phyloP scores from a whole-genome alignment of 2,797 vertebrate genomes.

The Hapalemur alaotrensis region DNA sequence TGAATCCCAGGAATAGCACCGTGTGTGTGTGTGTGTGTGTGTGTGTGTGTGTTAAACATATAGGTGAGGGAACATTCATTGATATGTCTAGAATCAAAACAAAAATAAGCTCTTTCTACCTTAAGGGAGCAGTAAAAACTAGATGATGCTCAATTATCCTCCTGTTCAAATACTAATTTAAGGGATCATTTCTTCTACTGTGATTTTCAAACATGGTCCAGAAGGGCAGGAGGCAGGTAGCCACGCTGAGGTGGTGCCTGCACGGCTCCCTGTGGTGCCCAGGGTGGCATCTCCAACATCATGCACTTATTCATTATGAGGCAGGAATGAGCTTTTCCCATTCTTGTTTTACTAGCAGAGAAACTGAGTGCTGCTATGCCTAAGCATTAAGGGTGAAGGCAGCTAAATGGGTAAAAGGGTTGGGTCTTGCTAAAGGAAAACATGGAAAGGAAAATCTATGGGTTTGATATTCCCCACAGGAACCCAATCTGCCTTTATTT shows the following conservation, averaged over 20 bases:
- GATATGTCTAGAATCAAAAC: background rate
- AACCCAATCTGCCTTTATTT: background rate
- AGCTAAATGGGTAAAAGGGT: background rate
- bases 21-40: background rate
- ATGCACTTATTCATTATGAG: background rate
- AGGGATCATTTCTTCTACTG: background rate
- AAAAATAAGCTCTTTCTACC: background rate
- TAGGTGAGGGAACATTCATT: background rate
- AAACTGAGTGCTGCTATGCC: background rate
- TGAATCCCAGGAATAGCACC: background rate
- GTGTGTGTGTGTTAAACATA: too few species aligned
- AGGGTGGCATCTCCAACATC: background rate
- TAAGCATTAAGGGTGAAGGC: background rate
- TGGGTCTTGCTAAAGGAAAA: background rate
- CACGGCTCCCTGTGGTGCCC: background rate
- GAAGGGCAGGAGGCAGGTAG: background rate
- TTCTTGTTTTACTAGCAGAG: background rate
- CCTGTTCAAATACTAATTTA: background rate
- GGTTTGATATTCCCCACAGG: background rate
- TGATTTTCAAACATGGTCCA: background rate
- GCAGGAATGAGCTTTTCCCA: background rate
- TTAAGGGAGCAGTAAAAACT: background rate
- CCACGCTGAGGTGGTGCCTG: background rate
- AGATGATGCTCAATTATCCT: background rate
- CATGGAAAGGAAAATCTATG: background rate